phyloP scores from a whole-genome alignment of 2,888 invertebrate genomes.

The Conchocele bisecta region DNA sequence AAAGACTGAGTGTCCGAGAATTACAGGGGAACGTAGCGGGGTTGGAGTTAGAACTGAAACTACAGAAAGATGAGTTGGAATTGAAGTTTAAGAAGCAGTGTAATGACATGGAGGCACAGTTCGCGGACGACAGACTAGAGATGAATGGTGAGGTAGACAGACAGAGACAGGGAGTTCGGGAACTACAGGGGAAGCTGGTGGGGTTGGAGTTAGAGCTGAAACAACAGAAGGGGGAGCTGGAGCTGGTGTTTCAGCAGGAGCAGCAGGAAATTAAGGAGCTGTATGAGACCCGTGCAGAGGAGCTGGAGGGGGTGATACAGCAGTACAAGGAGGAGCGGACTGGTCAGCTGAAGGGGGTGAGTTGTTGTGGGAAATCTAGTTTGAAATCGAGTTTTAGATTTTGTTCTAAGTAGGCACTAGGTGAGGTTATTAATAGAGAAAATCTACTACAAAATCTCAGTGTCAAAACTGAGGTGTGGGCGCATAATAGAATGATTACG shows the following conservation, averaged over 20 bases:
- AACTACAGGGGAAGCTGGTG: slow-evolving; percentile 45
- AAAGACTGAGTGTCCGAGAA: not conserved
- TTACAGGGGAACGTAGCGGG: not conserved
- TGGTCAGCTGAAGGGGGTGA: slow-evolving; percentile 22
- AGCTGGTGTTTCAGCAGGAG: slow-evolving; percentile 51
- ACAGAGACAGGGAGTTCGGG: slow-evolving; percentile 41
- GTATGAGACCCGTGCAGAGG: slow-evolving; percentile 46
- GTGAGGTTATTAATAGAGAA: too few species aligned
- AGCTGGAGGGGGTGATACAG: slow-evolving; percentile 43
- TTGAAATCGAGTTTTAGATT: too few species aligned
- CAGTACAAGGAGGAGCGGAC: slow-evolving; percentile 12
- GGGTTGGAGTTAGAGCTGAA: slow-evolving; percentile 53
- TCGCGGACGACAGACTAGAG: slow-evolving; percentile 22
- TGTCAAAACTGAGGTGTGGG: too few species aligned
- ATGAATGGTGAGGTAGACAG: slow-evolving; percentile 32
- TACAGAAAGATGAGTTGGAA: slow-evolving; percentile 16
- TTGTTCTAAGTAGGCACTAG: too few species aligned
- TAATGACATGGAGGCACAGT: slow-evolving; percentile 23
- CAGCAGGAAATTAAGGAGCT: slow-evolving; percentile 56
- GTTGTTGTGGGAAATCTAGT: not conserved
- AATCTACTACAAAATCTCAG: too few species aligned
- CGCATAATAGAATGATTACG: too few species aligned
- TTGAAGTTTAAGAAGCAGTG: slow-evolving; percentile 23
- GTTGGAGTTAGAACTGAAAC: slow-evolving; percentile 26
- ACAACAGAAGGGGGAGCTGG: slow-evolving; percentile 55